These are phyloP conservation scores for Morpho helenor DNA, from an alignment of 2,888 invertebrate species.

Conservation along the genomic window DNA sequence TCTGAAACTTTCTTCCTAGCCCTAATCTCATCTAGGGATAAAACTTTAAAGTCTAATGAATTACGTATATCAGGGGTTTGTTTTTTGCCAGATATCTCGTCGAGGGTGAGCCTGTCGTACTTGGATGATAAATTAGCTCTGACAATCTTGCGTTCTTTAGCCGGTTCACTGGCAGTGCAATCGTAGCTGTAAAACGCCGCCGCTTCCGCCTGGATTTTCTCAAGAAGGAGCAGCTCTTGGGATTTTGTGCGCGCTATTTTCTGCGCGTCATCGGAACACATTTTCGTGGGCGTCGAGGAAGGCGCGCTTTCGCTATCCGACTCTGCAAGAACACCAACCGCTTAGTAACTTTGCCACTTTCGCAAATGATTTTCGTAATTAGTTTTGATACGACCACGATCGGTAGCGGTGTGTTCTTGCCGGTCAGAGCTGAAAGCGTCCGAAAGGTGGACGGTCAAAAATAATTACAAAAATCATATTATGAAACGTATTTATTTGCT, in stretches of 20 bases:
- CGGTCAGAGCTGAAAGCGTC: slow-evolving; percentile 56
- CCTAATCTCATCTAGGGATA: slow-evolving; percentile 75
- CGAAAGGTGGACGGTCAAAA: slow-evolving; percentile 65
- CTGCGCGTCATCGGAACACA: slow-evolving; percentile 51
- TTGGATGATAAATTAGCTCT: slow-evolving; percentile 50
- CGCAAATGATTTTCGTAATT: slow-evolving; percentile 73
- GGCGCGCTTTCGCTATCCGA: slow-evolving; percentile 87
- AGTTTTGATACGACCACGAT: slow-evolving; percentile 64
- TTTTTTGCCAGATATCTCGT: slow-evolving; percentile 67
- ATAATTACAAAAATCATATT: slow-evolving; percentile 79
- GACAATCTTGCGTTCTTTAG: slow-evolving; percentile 47
- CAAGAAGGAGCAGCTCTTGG: slow-evolving; percentile 83
- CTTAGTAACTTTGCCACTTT: slow-evolving; percentile 44
- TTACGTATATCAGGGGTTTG: slow-evolving; percentile 40
- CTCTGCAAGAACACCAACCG: slow-evolving; percentile 85
- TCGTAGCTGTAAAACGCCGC: slow-evolving; percentile 86
- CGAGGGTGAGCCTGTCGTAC: slow-evolving; percentile 72
- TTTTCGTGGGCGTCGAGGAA: slow-evolving; percentile 79
- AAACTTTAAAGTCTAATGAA: slow-evolving; percentile 65
- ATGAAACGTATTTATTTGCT: slow-evolving; percentile 77
- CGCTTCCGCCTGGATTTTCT: slow-evolving; percentile 84
- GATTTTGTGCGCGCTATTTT: slow-evolving; percentile 75
- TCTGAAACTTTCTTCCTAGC: slow-evolving; percentile 48
- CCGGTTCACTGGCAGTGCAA: slow-evolving; percentile 38
- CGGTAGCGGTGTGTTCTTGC: slow-evolving; percentile 64